Evolutionary conservation across 2,113 vertebrate genomes (phyloP), one percentile per base, ranked within the genome.

Genomic region (Hemibagrus wyckioides): DNA sequence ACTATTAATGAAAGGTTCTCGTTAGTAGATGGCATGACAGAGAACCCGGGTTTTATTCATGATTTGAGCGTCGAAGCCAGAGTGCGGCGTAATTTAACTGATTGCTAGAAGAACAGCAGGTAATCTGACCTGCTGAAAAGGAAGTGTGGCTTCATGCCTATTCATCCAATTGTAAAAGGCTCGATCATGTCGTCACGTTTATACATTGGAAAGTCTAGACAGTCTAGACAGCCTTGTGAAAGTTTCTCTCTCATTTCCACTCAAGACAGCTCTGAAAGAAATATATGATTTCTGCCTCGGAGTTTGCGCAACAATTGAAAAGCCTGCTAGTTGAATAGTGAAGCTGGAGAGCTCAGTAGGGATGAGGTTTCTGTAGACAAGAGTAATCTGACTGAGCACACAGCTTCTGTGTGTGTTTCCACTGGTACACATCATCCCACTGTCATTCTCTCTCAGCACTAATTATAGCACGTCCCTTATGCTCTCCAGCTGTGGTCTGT

Each of bases 401-500:
- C 41, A 57, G 63, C 69, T 80, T 86, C 36, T 79, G 56, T 76
- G 86, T 79, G 81, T 79, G 81, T 86, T 44, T 59, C 71, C 80
- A 82, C 59, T 67, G 65, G 52, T 50, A 76, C 59, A 76, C 80
- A 63, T 88, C 67, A 75, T 80, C 84, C 50, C 52, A 84, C 52
- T 83, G 82, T 83, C 85, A 54, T 80, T 59, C 85, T 30, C 69
- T 41, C 41, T 86, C 83, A 28, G 77, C 36, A 36, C 89, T 90
- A 90, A 88, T 90, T 85, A 87, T 87, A 88, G 83, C 59, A 85
- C 52, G n/a, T 84, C 59, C 84, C 79, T 89, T n/a, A 85, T 84
- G 83, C 23, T 82, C 79, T 77, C 79, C 83, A 88, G 83, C 86
- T 90, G 89, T 90, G 89, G 69, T 85, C 83, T 86, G 86, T 83